Evolutionary conservation across 1,140 invertebrate genomes (phyloP), one percentile per base, ranked within the genome.

Genomic region (Neodiprion lecontei): DNA sequence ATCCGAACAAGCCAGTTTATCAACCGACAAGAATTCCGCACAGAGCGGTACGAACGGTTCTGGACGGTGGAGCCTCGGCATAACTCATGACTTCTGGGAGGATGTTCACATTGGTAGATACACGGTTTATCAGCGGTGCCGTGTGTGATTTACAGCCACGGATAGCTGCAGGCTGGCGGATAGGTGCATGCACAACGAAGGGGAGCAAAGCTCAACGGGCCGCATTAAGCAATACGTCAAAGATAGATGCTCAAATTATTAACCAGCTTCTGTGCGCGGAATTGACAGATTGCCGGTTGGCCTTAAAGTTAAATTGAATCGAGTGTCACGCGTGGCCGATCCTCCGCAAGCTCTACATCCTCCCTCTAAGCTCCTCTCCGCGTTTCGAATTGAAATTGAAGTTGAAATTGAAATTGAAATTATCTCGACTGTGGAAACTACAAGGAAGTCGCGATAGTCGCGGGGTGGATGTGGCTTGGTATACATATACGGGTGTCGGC

Each of bases 281-380:
- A 61, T 61, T 61, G 53, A 61, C 53, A 61, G n/a, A 61, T 61
- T 61, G 8, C 53, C 11, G 9, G 53, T 61, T 61, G 53, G 53
- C 53, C 53, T 61, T 61, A 61, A 61, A 61, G 53, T 61, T 61
- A 61, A 61, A 61, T 61, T 61, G 53, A 61, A 61, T 61, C 53
- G 53, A 61, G n/a, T 61, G 53, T 12, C 11, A 61, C 53, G 53
- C 53, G 53, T 1, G 53, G n/a, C 53, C 53, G 53, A 61, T 12
- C 7, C 28, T 40, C 28, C 28, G 28, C 53, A 61, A 61, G 53
- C 53, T 12, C 4, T 17, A 17, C 53, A 12, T 61, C 11, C 53
- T 61, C 5, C 1, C 53, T 61, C 53, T 61, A 61, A 61, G 53
- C 53, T 61, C 5, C 53, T 61, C 53, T 61, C n/a, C 11, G 53